Base-by-base conservation (phyloP, 1,140 invertebrate genomes). In the Ylistrum balloti region DNA sequence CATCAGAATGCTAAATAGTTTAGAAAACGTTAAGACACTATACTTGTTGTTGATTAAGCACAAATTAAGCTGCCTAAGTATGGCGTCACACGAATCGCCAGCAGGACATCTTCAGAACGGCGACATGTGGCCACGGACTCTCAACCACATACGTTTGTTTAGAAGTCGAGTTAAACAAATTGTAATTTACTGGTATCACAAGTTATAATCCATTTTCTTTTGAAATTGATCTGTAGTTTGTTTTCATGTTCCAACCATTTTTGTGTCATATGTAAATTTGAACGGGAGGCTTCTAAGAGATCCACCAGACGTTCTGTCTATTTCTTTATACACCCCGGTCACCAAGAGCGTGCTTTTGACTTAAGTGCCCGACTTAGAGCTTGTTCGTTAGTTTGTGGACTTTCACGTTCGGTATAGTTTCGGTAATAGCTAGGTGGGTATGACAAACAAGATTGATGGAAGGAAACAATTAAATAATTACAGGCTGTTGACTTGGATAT, bases 391-490 rank as follows among this genome's bases (percentile, higher is more conserved):
- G 56, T 74, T 74, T 74, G 56, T n/a, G 56, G n/a, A 74, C 56
- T 74, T 74, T 38, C 35, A 38, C 35, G 35, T 38, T n/a, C 35
- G 13, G 35, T 38, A 38, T 74, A 74, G 56, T 74, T 48, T 74
- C 56, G 56, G 56, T 74, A 74, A 74, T 74, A 28, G 56, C 56
- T n/a, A 74, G 56, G 56, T 74, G 56, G 56, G 56, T 74, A 74
- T 28, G 56, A 74, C 56, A 74, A 74, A 74, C 56, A 74, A n/a
- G 56, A 74, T 74, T 74, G 56, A 11, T n/a, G 56, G 56, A 74
- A 74, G 56, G 56, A 74, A 74, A 74, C 56, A 74, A 74, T 74
- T 74, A 74, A 74, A 74, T 74, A 74, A 74, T 74, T 74, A 74
- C n/a, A 74, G 9, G 22, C n/a, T 74, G 28, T 74, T 74, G 56